Percentiles rank a stretch among this genome's conserved stretches.
These are phyloP conservation scores for Potamarius usumacintae DNA, from an alignment of 2,113 vertebrate genomes.

Conservation along the genomic window DNA sequence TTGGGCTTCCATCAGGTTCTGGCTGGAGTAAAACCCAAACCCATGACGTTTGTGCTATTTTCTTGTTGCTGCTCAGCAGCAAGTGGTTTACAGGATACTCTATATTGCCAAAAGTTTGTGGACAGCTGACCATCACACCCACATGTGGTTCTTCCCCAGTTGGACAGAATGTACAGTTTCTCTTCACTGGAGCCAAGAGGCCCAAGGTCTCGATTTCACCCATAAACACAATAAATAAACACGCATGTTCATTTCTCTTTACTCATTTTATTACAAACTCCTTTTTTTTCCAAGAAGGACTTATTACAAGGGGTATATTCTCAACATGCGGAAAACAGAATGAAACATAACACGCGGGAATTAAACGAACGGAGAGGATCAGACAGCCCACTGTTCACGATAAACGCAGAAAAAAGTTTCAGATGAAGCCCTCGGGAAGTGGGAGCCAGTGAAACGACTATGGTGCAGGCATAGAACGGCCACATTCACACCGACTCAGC, in stretches of 20 bases:
- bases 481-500: slow-evolving; percentile 90
- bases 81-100: neutral
- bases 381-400: slow-evolving; percentile 50
- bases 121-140: neutral
- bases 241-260: slow-evolving; percentile 66
- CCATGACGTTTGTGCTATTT: neutral
- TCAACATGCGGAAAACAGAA: slow-evolving; percentile 82
- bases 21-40: neutral
- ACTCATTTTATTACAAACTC: slow-evolving; percentile 95
- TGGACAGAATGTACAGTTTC: neutral
- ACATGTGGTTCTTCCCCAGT: neutral
- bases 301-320: slow-evolving; percentile 94
- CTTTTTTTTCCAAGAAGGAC: slow-evolving; percentile 78
- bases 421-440: slow-evolving; percentile 77
- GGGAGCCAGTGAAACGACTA: slow-evolving; percentile 81
- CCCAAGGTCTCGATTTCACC: neutral
- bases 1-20: slow-evolving; percentile 16
- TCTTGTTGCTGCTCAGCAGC: neutral
- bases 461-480: slow-evolving; percentile 83
- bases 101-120: neutral
- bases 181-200: too few relatives aligned
- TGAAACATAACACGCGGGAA: slow-evolving; percentile 54
- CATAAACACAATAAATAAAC: slow-evolving; percentile 54
- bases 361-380: slow-evolving; percentile 49
- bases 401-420: slow-evolving; percentile 54